These are phyloP conservation scores for Neodontobutis hainanensis DNA, from an alignment of 2,113 vertebrate genomes.

Conservation along the genomic window DNA sequence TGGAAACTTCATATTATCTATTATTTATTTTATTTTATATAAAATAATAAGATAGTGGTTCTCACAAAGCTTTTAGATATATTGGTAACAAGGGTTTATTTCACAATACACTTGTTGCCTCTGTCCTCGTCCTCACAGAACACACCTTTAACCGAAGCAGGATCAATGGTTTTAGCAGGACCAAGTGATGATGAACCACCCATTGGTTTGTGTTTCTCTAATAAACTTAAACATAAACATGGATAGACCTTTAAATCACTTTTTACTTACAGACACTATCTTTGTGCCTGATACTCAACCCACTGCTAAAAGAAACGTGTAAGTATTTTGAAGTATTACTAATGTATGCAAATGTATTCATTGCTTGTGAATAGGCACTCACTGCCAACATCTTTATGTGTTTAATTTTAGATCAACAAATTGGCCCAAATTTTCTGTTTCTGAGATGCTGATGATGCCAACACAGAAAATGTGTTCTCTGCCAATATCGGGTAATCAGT, in stretches of 20 bases:
- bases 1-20: neutral
- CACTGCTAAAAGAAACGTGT: conserved; percentile 70
- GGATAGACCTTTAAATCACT: neutral
- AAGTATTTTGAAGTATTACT: conserved; percentile 67
- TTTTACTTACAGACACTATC: conserved; percentile 74
- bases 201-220: conserved; percentile 52
- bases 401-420: conserved; percentile 49
- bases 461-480: conserved; percentile 47
- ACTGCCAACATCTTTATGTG: conserved; percentile 13
- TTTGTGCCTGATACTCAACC: conserved; percentile 83
- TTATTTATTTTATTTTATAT: neutral
- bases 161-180: conserved; percentile 40
- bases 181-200: conserved; percentile 37
- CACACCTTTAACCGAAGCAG: conserved; percentile 58
- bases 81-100: too few species aligned
- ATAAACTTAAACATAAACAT: neutral
- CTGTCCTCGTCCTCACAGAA: conserved; percentile 48
- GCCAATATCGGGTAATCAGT: conserved; percentile 54
- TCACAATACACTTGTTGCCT: neutral
- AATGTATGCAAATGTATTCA: conserved; percentile 1
- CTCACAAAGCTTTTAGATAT: too few species aligned
- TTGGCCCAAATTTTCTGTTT: conserved; percentile 64
- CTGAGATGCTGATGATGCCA: conserved; percentile 64
- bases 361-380: neutral
- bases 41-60: too few species aligned